Evolutionary conservation across 2,797 vertebrate species (phyloP).

Genomic region (Acestrorhynchus altus): DNA sequence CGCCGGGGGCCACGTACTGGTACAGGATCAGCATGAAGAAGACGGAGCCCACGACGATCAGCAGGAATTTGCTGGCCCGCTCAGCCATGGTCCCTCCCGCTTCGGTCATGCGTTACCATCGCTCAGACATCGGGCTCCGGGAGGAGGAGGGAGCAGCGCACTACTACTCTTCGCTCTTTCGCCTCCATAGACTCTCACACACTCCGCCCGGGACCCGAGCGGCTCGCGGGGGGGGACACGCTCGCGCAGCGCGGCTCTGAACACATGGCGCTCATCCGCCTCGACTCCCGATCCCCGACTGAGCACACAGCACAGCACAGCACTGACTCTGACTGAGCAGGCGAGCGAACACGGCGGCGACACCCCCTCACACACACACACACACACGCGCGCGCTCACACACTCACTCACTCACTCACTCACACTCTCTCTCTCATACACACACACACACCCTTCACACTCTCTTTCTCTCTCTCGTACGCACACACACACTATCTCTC

Average conservation of each 20-base stretch:
- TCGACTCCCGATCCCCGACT: neutral
- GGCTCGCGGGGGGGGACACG: neutral
- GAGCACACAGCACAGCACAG: neutral
- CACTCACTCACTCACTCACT: neutral
- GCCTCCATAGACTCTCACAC: neutral
- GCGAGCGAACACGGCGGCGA: neutral
- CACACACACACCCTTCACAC: conserved; percentile 43
- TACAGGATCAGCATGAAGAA: conserved; percentile 90
- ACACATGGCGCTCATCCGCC: conserved; percentile 10
- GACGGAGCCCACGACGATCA: conserved; percentile 85
- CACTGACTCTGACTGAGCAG: conserved; percentile 1
- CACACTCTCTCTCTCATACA: conserved; percentile 25
- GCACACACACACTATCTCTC: conserved; percentile 54
- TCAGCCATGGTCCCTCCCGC: conserved; percentile 90
- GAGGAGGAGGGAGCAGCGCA: neutral
- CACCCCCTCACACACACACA: conserved; percentile 19
- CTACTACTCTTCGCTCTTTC: conserved; percentile 4
- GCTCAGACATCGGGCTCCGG: conserved; percentile 70
- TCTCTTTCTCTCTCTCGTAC: neutral
- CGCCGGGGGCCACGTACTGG: conserved; percentile 89
- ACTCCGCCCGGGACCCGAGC: neutral
- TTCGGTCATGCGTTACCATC: conserved; percentile 88
- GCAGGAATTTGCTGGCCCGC: conserved; percentile 87
- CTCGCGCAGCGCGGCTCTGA: conserved; percentile 23
- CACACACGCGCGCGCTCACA: conserved; percentile 48